phyloP scores from a whole-genome alignment of 1,140 invertebrate species.

The Trissolcus basalis region DNA sequence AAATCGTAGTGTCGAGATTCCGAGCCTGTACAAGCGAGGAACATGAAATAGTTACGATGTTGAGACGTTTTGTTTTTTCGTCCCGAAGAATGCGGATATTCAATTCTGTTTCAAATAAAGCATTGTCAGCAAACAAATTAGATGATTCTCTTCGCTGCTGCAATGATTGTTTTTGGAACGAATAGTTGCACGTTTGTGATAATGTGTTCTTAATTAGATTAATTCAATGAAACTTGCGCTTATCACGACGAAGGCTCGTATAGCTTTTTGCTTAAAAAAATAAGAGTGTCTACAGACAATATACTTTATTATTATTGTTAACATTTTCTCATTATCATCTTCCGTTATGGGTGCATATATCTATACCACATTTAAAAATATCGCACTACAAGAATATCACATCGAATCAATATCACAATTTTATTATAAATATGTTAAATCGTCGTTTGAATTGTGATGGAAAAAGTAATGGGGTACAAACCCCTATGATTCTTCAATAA shows the following conservation, averaged over 20 bases:
- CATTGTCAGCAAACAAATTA: neutral
- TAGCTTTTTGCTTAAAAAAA: conserved; percentile 48
- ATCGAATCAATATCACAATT: too few species aligned
- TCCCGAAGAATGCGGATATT: conserved; percentile 13
- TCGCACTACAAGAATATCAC: too few species aligned
- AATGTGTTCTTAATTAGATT: conserved; percentile 61
- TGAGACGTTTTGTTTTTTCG: conserved; percentile 15
- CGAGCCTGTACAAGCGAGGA: conserved; percentile 28
- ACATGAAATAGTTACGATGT: conserved; percentile 23
- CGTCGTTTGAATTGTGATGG: too few species aligned
- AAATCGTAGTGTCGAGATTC: conserved; percentile 17
- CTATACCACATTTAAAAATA: too few species aligned
- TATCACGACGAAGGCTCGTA: conserved; percentile 37
- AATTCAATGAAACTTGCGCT: conserved; percentile 44
- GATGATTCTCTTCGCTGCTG: neutral
- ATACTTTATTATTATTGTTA: conserved; percentile 42
- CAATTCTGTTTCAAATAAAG: conserved; percentile 8
- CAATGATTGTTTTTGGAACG: conserved; percentile 33
- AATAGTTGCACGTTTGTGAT: conserved; percentile 59
- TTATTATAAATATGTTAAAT: too few species aligned
- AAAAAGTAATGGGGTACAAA: too few species aligned
- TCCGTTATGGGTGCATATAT: too few species aligned
- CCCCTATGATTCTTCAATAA: too few species aligned
- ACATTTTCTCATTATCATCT: conserved; percentile 52
- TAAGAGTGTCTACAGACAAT: conserved; percentile 42